Evolutionary conservation across 2,888 invertebrate species (phyloP), one percentile per base, ranked within the genome.

Genomic region (Athripsodes cinereus): DNA sequence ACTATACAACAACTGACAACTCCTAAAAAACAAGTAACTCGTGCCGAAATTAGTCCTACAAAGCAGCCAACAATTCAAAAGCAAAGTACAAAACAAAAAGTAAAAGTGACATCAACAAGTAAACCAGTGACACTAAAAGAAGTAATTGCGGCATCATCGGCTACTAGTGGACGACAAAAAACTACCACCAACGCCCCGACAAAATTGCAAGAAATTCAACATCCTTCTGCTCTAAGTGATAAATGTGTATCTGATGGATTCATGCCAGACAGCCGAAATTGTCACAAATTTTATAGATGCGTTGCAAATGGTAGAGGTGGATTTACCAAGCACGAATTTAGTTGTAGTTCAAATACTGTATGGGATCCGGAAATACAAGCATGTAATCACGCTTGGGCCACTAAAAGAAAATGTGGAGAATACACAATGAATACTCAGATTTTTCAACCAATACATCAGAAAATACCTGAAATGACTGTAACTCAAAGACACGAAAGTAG

Each of bases 211-310:
- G n/a, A 40, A 16, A 40, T 13, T 13, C 2, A 5, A 47, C 11
- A 66, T n/a, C 16, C 3, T 8, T 40, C 40, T 8, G 3, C 5
- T 13, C 44, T 44, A 20, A 31, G 55, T 60, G 64, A 64, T 51
- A 60, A 66, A 53, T 83, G 83, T 65, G 69, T 67, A 5, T 66
- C 69, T 59, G 83, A 81, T 69, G 87, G 87, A 34, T 88, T 84
- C 66, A 79, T 82, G 67, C 80, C 82, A 1, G 74, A 83, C 66
- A 71, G 75, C 13, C 67, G 73, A 20, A 77, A 86, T 65, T 87
- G 87, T 65, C 79, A 74, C 58, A 86, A 83, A 66, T 88, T 87
- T 71, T 85, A 85, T 65, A 76, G 86, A 62, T 87, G 87, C 67
- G 84, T 86, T 0, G 71, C 73, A 58, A 73, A 74, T 60, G 76